Conservation (phyloP, 2,797 vertebrate species). For the Echeneis naucrates region DNA sequence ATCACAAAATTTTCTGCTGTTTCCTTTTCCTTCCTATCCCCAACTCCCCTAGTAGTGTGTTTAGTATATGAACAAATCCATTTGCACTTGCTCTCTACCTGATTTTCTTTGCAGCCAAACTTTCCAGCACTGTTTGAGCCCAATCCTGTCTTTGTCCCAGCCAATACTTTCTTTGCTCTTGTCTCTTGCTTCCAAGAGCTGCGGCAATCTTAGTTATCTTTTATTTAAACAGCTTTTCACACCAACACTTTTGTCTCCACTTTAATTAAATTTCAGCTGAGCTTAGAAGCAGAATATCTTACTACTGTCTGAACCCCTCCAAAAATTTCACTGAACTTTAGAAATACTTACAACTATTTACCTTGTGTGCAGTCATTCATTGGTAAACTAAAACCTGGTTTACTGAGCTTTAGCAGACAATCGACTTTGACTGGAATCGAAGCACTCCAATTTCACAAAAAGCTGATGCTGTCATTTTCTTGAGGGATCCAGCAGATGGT, state of each 20-base stretch:
- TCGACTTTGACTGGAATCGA: conserved; percentile 22
- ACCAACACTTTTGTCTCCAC: conserved; percentile 23
- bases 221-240: conserved; percentile 32
- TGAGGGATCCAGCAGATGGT: conserved; percentile 7
- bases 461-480: conserved; percentile 35
- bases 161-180: not conserved
- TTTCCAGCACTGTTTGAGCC: too few relatives aligned
- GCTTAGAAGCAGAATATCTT: conserved; percentile 10
- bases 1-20: too few relatives aligned
- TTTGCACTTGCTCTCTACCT: too few relatives aligned
- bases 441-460: conserved; percentile 33
- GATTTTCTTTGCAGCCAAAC: too few relatives aligned
- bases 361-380: conserved; percentile 7
- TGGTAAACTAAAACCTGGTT: conserved; percentile 6
- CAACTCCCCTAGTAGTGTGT: too few relatives aligned
- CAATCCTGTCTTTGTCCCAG: too few relatives aligned
- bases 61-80: too few relatives aligned
- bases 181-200: not conserved
- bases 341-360: not conserved
- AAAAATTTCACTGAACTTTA: conserved; percentile 19
- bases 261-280: conserved; percentile 21
- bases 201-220: not conserved
- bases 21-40: not conserved
- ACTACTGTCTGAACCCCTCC: conserved; percentile 6
- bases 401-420: conserved; percentile 15